Evolutionary conservation across 2,113 vertebrate genomes (phyloP).

Genomic region (Turnix velox): DNA sequence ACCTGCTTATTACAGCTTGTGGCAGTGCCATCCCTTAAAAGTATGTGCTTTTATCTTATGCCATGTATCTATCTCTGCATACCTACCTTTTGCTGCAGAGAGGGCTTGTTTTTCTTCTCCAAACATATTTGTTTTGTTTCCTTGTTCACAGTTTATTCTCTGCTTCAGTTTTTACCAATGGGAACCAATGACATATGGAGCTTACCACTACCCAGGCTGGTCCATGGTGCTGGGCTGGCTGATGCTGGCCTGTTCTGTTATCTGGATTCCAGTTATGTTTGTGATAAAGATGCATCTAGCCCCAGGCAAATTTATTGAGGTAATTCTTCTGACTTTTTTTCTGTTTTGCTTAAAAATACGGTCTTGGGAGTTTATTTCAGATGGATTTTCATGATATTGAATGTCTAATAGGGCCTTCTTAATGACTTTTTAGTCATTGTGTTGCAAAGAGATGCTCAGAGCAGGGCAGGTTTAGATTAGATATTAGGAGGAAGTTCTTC

Average conservation of each 20-base stretch:
- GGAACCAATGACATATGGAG: slow-evolving; percentile 95
- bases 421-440: background rate
- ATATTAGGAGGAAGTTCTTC: too few species aligned
- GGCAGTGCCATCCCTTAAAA: background rate
- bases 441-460: background rate
- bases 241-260: slow-evolving; percentile 95
- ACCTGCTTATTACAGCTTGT: background rate
- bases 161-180: slow-evolving; percentile 96
- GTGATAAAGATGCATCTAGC: slow-evolving; percentile 96
- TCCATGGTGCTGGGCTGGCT: slow-evolving; percentile 97
- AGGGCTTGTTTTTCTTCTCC: background rate
- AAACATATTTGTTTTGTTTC: background rate
- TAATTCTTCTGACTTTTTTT: slow-evolving; percentile 55
- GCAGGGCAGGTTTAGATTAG: too few species aligned
- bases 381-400: background rate
- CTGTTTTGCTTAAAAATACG: background rate
- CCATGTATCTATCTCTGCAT: background rate
- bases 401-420: background rate
- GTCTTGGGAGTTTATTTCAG: background rate
- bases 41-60: background rate
- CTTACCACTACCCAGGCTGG: slow-evolving; percentile 95
- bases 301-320: slow-evolving; percentile 90
- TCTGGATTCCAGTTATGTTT: slow-evolving; percentile 99
- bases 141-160: slow-evolving; percentile 85
- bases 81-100: background rate